Percentiles rank a stretch among this genome's conserved stretches.
phyloP scores from a whole-genome alignment of 2,113 vertebrate genomes.

The Albula goreensis region DNA sequence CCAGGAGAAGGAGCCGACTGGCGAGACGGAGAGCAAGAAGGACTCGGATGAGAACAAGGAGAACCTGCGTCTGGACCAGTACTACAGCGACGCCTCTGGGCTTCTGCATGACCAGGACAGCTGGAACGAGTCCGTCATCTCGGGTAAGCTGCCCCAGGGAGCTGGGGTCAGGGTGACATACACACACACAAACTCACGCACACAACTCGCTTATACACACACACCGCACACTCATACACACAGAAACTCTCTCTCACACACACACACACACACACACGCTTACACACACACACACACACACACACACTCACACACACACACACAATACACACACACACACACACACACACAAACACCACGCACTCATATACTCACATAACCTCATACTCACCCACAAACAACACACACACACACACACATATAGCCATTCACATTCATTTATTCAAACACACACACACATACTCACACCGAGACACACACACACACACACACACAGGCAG shows the following conservation, averaged over 20 bases:
- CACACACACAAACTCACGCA: neutral
- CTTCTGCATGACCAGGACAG: conserved; percentile 83
- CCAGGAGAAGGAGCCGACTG: conserved; percentile 69
- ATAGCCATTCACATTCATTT: too few species aligned
- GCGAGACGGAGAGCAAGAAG: conserved; percentile 73
- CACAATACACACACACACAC: too few species aligned
- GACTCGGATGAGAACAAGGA: conserved; percentile 94
- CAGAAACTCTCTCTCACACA: neutral
- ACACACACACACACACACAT: neutral
- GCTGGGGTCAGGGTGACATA: neutral
- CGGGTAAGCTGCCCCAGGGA: conserved; percentile 72
- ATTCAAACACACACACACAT: too few species aligned
- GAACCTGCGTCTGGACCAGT: conserved; percentile 82
- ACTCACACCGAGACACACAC: too few species aligned
- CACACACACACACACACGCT: neutral
- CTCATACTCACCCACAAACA: too few species aligned
- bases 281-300: too few species aligned
- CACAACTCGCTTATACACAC: neutral
- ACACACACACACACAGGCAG: too few species aligned
- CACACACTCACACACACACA: too few species aligned
- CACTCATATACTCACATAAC: neutral
- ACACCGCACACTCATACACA: neutral
- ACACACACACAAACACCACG: too few species aligned
- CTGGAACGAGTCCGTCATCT: conserved; percentile 90
- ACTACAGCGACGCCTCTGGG: conserved; percentile 72